Evolutionary conservation across 64 coral and sea anemone species (phyloP).

Genomic region (Porites australiensis): DNA sequence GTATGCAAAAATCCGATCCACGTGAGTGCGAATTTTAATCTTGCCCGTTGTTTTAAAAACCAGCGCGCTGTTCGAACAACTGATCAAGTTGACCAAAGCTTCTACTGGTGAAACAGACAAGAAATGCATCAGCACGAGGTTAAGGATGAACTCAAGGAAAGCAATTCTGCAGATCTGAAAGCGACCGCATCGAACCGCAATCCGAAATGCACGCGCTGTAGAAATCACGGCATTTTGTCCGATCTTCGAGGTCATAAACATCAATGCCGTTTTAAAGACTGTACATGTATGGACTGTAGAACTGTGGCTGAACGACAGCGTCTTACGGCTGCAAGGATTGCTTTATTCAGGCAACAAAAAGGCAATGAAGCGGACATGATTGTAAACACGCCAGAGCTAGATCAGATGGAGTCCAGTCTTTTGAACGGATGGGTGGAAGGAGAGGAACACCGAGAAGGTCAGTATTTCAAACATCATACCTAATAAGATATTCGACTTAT

Average conservation of each 20-base stretch:
- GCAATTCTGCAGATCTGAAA: neutral
- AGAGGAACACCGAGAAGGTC: neutral
- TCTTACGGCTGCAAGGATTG: slow-evolving; percentile 90
- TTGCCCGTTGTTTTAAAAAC: neutral
- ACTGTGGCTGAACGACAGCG: slow-evolving; percentile 90
- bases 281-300: slow-evolving; percentile 83
- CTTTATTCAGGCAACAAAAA: slow-evolving; percentile 89
- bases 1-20: slow-evolving; percentile 9
- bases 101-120: neutral
- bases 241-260: slow-evolving; percentile 96
- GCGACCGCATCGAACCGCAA: slow-evolving; percentile 52
- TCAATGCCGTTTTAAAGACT: slow-evolving; percentile 94
- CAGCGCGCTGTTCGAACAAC: slow-evolving; percentile 20
- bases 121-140: slow-evolving; percentile 33
- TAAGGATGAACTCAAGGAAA: slow-evolving; percentile 18
- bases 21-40: slow-evolving; percentile 21
- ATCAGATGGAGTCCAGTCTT: slow-evolving; percentile 33
- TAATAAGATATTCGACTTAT: too few relatives aligned
- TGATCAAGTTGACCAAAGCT: slow-evolving; percentile 5
- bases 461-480: neutral
- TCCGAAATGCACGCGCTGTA: slow-evolving; percentile 92
- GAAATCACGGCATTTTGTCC: slow-evolving; percentile 94
- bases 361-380: slow-evolving; percentile 88
- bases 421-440: slow-evolving; percentile 30
- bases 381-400: neutral